A percentile compares a stretch with the other conserved stretches of the same genome.
phyloP scores from a whole-genome alignment of 2,113 vertebrate species.

The Etheostoma cragini region DNA sequence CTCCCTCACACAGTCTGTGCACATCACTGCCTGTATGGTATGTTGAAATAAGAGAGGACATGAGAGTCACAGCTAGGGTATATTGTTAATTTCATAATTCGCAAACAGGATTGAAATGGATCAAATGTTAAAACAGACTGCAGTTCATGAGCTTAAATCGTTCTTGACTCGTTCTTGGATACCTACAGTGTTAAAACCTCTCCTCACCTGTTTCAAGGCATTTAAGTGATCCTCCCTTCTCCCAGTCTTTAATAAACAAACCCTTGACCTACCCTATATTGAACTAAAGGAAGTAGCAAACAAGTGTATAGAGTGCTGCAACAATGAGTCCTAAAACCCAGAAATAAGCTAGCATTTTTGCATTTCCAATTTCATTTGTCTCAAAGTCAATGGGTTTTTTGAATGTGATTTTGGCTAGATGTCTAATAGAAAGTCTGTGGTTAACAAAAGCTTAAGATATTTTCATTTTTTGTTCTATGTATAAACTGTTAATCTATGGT shows the following conservation, averaged over 20 bases:
- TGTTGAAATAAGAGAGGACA: slow-evolving; percentile 57
- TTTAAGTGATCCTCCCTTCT: background rate
- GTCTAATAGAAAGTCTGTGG: background rate
- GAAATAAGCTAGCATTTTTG: background rate
- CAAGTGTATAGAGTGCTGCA: background rate
- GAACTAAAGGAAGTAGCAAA: background rate
- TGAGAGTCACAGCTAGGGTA: slow-evolving; percentile 58
- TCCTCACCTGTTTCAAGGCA: background rate
- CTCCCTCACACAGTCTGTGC: slow-evolving; percentile 36
- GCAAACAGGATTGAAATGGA: background rate
- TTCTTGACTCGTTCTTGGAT: background rate
- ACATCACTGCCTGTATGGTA: slow-evolving; percentile 37
- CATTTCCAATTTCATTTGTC: background rate
- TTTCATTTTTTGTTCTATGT: too few species aligned
- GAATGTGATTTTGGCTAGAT: background rate
- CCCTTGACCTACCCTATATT: background rate
- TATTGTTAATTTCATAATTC: too few species aligned
- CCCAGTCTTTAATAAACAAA: background rate
- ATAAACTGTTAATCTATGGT: too few species aligned
- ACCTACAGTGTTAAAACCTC: background rate
- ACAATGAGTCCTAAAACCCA: background rate
- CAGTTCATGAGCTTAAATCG: background rate
- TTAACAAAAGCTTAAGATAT: background rate
- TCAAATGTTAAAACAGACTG: background rate
- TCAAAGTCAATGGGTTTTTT: background rate